Evolutionary conservation across 2,797 vertebrate genomes (phyloP).

Genomic region (Syndactyla subalaris): DNA sequence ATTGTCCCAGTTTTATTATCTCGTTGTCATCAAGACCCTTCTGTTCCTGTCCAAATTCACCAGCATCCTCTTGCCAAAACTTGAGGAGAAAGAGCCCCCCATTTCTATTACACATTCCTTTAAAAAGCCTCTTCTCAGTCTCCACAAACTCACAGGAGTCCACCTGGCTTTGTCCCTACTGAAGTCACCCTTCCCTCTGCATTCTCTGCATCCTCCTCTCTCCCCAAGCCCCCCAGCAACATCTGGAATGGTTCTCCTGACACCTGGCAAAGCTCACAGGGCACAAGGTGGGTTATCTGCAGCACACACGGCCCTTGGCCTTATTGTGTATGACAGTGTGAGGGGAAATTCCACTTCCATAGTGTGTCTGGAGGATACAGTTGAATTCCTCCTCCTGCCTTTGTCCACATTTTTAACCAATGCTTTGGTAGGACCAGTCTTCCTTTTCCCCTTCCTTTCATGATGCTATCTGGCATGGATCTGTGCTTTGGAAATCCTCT

Average conservation of each 20-base stretch:
- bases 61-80: background rate
- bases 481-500: background rate
- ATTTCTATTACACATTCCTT: background rate
- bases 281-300: background rate
- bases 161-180: background rate
- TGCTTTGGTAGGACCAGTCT: background rate
- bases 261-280: background rate
- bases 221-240: background rate
- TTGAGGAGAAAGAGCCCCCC: background rate
- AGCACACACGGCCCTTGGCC: background rate
- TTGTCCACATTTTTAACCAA: background rate
- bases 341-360: constrained; percentile 20
- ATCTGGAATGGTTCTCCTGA: background rate
- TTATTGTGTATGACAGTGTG: background rate
- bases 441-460: constrained; percentile 45
- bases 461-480: background rate
- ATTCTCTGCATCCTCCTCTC: background rate
- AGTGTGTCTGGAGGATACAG: background rate
- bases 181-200: background rate
- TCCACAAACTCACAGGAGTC: background rate
- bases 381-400: background rate
- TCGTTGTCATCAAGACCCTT: background rate
- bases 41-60: background rate
- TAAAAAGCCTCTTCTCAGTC: background rate
- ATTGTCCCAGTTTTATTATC: background rate